These are phyloP conservation scores for Hedya salicella DNA, from an alignment of 2,888 invertebrate species.

Conservation along the genomic window DNA sequence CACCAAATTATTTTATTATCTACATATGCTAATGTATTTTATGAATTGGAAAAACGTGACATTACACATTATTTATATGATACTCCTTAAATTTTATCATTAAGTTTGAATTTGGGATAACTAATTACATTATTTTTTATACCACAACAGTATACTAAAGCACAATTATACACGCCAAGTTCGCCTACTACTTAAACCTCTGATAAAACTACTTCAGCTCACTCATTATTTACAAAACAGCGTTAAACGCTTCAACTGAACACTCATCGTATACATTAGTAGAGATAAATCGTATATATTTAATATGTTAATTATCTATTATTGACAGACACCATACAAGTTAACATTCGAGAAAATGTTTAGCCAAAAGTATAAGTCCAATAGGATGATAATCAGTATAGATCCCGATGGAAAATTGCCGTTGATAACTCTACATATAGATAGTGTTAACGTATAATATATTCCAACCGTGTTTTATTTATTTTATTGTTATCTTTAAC, in stretches of 20 bases:
- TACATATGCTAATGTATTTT: no score
- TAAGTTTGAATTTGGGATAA: not conserved
- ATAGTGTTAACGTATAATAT: no score
- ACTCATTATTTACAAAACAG: slow-evolving; percentile 33
- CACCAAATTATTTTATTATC: no score
- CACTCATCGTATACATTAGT: slow-evolving; percentile 35
- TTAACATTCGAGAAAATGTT: no score
- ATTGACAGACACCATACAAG: not conserved
- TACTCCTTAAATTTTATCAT: not conserved
- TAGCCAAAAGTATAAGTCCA: no score
- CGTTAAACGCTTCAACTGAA: slow-evolving; percentile 38
- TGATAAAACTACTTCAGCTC: slow-evolving; percentile 18
- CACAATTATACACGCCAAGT: slow-evolving; percentile 38
- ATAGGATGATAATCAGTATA: no score
- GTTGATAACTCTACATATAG: no score
- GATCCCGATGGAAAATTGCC: no score
- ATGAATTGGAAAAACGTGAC: no score
- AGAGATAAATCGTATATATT: slow-evolving; percentile 16
- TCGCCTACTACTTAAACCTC: slow-evolving; percentile 15
- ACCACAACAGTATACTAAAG: slow-evolving; percentile 12
- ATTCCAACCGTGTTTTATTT: no score
- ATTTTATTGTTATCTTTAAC: no score
- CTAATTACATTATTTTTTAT: not conserved
- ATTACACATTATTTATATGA: not conserved
- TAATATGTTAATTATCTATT: not conserved